Evolutionary conservation across 2,888 invertebrate genomes (phyloP).

Genomic region (Chaetogeoica ovagalla): DNA sequence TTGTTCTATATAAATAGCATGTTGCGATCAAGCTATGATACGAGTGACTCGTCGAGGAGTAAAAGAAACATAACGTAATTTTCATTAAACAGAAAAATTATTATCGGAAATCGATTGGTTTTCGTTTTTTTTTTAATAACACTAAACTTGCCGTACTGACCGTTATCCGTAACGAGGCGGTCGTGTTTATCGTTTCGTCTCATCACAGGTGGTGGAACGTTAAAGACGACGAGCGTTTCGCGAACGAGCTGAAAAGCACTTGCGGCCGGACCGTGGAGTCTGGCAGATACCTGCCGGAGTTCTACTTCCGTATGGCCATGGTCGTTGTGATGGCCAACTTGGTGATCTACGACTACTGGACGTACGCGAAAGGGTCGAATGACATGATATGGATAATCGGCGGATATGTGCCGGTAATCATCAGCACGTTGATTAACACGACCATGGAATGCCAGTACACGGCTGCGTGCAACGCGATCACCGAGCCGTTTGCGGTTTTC

Average conservation of each 20-base stretch:
- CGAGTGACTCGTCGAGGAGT: too few relatives aligned
- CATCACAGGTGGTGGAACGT: background rate
- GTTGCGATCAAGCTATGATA: too few relatives aligned
- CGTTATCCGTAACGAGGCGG: too few relatives aligned
- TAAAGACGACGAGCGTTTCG: background rate
- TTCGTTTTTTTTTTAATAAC: too few relatives aligned
- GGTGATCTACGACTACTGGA: background rate
- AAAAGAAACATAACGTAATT: too few relatives aligned
- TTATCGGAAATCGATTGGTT: too few relatives aligned
- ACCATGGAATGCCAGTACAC: conserved; percentile 5
- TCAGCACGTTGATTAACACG: background rate
- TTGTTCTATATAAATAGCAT: too few relatives aligned
- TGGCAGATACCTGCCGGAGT: conserved; percentile 12
- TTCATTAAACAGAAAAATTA: too few relatives aligned
- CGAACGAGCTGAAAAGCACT: background rate
- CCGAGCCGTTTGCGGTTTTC: background rate
- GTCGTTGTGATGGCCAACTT: too few relatives aligned
- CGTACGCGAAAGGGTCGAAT: too few relatives aligned
- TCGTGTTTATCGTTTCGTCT: too few relatives aligned
- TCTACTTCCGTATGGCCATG: background rate
- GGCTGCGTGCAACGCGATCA: background rate
- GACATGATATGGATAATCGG: rapidly evolving
- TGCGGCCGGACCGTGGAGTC: conserved; percentile 25
- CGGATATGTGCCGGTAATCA: background rate
- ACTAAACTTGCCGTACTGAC: too few relatives aligned